Evolutionary conservation across 2,113 vertebrate genomes (phyloP), one percentile per base, ranked within the genome.

Genomic region (Propithecus coquereli): DNA sequence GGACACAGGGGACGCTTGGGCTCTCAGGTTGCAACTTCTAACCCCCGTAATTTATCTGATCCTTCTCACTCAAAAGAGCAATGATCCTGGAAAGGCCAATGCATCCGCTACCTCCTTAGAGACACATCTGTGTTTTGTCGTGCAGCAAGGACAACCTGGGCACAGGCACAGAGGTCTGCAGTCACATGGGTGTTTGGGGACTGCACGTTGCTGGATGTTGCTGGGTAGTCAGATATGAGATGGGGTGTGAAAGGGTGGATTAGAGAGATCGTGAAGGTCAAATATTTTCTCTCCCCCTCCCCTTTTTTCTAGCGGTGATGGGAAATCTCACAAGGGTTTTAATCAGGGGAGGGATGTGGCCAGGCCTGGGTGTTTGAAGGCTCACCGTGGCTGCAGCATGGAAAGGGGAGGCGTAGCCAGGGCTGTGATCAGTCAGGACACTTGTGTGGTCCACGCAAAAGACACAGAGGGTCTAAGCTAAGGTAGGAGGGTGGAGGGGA

Each of bases 281-380:
- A 16, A 40, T 30, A 43, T 47, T 57, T 71, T 32, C 8, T 14
- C 32, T 57, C 2, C 6, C 8, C 32, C 63, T 18, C 17, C 43
- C 27, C 73, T 32, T 34, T 50, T 10, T 34, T 43, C 5, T 4
- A 23, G 70, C 2, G 1, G 47, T 17, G 63, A 47, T 2, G 13
- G 68, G 76, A 83, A 43, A 2, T 40, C 32, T 63, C 11, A 0
- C 5, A 5, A 8, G 45, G 20, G 23, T 27, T 94, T 27, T 65
- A 47, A 50, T 37, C n/a, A 4, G 70, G n/a, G 8, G 2, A 27
- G 54, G 10, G 54, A 8, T 3, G 1, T 0, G 0, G 17, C 14
- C 4, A 18, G 68, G 22, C 32, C 25, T 43, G 17, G 18, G 65
- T 7, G 32, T 40, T 6, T 17, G 54, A 54, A 25, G 45, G 20